Conservation (phyloP, 2,797 vertebrate species). For the Ptychobarbus kaznakovi region DNA sequence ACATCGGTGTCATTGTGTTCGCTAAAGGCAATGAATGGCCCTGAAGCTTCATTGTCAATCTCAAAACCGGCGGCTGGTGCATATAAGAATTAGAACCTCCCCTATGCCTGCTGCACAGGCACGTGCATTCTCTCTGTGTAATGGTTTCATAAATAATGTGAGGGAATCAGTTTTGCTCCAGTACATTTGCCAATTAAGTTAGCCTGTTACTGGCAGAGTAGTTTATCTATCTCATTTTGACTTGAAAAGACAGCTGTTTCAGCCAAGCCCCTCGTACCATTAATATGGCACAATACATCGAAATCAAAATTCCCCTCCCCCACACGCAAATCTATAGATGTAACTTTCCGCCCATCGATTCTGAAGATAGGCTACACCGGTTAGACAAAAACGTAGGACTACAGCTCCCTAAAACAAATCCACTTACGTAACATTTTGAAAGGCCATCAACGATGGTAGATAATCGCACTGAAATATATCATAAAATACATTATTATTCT, state of each 20-base stretch:
- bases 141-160: conserved; percentile 89
- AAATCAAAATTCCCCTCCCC: neutral
- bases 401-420: neutral
- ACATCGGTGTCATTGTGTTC: conserved; percentile 83
- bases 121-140: conserved; percentile 87
- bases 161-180: conserved; percentile 88
- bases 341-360: neutral
- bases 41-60: neutral
- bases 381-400: neutral
- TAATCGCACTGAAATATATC: neutral
- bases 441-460: neutral
- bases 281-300: neutral
- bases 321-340: neutral
- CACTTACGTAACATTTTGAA: neutral
- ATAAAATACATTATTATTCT: neutral
- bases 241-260: conserved; percentile 76
- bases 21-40: conserved; percentile 7
- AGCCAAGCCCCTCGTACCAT: neutral
- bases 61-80: conserved; percentile 67
- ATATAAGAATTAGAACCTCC: conserved; percentile 55
- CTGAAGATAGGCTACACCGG: neutral
- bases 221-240: conserved; percentile 85
- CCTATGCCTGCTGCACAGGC: neutral
- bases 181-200: conserved; percentile 85
- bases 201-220: conserved; percentile 84